A percentile compares a stretch with the other conserved stretches of the same genome.
Evolutionary conservation across 1,140 invertebrate species (phyloP).

Genomic region (Brachionus koreanus): DNA sequence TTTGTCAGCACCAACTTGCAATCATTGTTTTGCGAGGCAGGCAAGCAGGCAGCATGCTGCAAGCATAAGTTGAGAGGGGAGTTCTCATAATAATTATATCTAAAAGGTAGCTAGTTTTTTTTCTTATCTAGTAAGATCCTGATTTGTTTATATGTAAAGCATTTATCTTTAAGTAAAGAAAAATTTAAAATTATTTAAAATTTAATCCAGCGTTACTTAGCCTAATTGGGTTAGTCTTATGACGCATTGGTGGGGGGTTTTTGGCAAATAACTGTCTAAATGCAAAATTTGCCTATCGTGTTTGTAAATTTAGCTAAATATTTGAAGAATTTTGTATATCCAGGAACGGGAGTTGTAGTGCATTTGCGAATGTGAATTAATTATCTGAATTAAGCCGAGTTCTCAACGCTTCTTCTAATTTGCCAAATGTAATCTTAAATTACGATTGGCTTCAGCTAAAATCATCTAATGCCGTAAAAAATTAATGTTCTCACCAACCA

Average conservation of each 20-base stretch:
- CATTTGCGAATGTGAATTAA: constrained; percentile 7
- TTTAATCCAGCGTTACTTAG: background rate
- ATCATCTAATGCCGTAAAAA: background rate
- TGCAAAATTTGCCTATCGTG: background rate
- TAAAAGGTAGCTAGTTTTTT: background rate
- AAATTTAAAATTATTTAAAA: background rate
- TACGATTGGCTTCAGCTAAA: background rate
- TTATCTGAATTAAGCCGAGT: background rate
- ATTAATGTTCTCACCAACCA: background rate
- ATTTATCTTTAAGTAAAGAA: background rate
- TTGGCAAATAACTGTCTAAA: background rate
- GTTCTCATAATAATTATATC: background rate
- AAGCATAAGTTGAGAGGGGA: background rate
- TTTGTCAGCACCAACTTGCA: background rate
- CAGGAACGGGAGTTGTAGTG: background rate
- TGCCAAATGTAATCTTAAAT: background rate
- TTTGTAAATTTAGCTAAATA: background rate
- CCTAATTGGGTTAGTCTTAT: background rate
- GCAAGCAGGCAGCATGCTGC: background rate
- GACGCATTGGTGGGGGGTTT: background rate
- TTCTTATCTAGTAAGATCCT: background rate
- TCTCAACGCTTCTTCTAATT: background rate
- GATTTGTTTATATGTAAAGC: background rate
- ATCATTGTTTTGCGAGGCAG: background rate
- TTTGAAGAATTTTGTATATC: background rate